Evolutionary conservation across 2,888 invertebrate genomes (phyloP), one percentile per base, ranked within the genome.

Genomic region (Thereva nobilitata): DNA sequence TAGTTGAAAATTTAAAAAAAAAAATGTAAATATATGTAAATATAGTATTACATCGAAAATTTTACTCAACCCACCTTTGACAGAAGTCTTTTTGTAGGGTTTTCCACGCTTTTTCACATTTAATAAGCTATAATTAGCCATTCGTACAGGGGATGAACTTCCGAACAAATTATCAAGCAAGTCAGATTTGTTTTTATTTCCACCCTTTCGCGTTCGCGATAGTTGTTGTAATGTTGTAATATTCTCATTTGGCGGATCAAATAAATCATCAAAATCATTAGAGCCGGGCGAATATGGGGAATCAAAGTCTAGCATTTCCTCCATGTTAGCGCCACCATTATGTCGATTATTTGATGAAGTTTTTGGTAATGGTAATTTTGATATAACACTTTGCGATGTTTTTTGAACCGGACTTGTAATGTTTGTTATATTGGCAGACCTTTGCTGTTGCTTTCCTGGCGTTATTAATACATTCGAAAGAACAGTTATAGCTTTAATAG

Each of bases 221-320:
- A 65, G 69, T 65, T 55, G 69, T 61, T 64, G 67, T 10, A 69
- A 50, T 47, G 41, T 53, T 45, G 38, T 64, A 7, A 37, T 34
- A 37, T 55, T 65, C 23, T 80, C 80, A 65, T 76, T 75, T 8
- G 91, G 92, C 59, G 93, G 93, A 79, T 90, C 90, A 82, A 93
- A 93, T 71, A 93, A 84, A 78, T 93, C 93, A 74, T 93, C 92
- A 77, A 91, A 92, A 79, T 93, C 90, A 74, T 89, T 90, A n/a
- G 92, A 92, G 53, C 91, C 93, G 0, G 93, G 93, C 56, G 93
- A 93, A 82, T 94, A 93, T 0, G 94, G 95, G 34, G 93, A 93
- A 72, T 89, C 89, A 77, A 89, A 86, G 72, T 91, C 90, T 80
- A 88, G 85, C 6, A 74, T 71, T 56, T 70, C 71, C 71, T 85